Evolutionary conservation across 2,113 vertebrate species (phyloP), one percentile per base, ranked within the genome.

Genomic region (Salvelinus sp.): DNA sequence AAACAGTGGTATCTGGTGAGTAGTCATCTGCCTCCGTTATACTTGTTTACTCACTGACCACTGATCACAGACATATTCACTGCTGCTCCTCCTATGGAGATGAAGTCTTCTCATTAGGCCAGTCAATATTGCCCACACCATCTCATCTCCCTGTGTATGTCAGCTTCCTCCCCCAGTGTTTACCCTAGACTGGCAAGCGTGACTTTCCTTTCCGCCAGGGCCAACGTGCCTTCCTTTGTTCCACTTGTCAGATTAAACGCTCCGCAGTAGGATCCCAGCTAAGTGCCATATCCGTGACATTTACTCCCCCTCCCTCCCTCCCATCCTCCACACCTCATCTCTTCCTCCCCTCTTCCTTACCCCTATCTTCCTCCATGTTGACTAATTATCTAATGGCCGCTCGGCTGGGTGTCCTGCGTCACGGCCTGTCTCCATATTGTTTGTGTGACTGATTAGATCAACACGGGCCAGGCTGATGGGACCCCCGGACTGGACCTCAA

Each of bases 1-100:
- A 99, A 99, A 86, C 98, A 99, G 57, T 99, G 98, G 98, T 99
- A 99, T 86, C 93, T 99, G 93, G 98, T 99, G 92, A 95, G 96
- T 89, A 86, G 88, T 90, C 80, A 80, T 72, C 71, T 30, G 9
- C 38, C 0, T 44, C 38, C 9, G 9, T 44, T 44, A 44, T 44
- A 44, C 38, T 44, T 44, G 38, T 44, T 44, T 12, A 44, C 38
- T 44, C 38, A 10, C 38, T 44, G 9, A 44, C 38, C 96, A 80
- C 72, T 23, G 79, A 83, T 48, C 70, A 77, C 67, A 76, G 76
- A 58, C 85, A 74, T 82, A 99, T 87, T 90, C 77, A 77, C 58
- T 18, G 64, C 77, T 16, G 66, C 73, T 69, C 75, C 77, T 14
- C 14, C 62, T 72, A 33, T 83, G 76, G 79, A 81, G 66, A 44